Evolutionary conservation across 2,113 vertebrate genomes (phyloP), one percentile per base, ranked within the genome.

Genomic region (Corythornis cristatus): DNA sequence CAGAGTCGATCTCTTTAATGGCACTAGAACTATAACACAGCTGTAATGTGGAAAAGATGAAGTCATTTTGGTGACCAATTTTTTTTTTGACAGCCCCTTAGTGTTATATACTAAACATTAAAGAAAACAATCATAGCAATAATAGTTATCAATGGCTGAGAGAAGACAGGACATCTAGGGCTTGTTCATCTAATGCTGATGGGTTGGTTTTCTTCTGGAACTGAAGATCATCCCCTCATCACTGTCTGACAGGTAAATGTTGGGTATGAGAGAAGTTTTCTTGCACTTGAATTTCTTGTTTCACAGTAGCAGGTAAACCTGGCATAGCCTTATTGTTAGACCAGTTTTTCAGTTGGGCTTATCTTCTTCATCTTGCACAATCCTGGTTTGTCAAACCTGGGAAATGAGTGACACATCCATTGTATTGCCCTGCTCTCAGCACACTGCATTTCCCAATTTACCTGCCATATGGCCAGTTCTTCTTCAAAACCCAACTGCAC

Each of bases 401-500:
- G 73, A 83, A 87, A 64, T 91, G 68, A 94, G 77, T 93, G 89
- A 94, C 45, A 70, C 58, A 33, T 91, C 85, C 85, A 75, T 85
- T 94, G 84, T 92, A 88, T 7, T 20, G 56, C 57, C 60, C 45
- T 40, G 26, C 48, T 95, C 73, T 86, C 53, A 14, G 56, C 67
- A 71, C 57, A 70, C 33, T 74, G 61, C 46, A 54, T 56, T 91
- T 93, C 91, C 74, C 84, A 71, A 67, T 96, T 91, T 95, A 80
- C 90, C 68, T 96, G 84, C 97, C 94, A 92, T 90, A 92, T 85
- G 93, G 90, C 85, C 71, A 74, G 60, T 54, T 48, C 76, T 93
- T 92, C 75, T 83, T 79, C 76, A 89, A 95, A 96, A 91, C 91
- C 51, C 77, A 66, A 66, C 61, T 75, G 28, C 54, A 82, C 56